phyloP scores from a whole-genome alignment of 2,797 vertebrate genomes.

The Perodicticus potto region DNA sequence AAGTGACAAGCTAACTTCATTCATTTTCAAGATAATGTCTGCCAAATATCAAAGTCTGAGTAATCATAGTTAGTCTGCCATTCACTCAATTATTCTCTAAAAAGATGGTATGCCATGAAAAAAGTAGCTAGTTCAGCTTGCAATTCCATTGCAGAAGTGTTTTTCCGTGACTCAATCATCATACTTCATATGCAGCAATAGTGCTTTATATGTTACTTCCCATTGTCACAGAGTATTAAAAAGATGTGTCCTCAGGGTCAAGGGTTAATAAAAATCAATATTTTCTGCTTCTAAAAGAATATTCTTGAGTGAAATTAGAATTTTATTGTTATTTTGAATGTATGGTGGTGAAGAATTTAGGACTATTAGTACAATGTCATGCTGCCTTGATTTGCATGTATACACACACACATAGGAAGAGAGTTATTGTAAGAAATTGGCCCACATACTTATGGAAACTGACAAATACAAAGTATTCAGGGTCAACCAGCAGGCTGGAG shows the following conservation, averaged over 20 bases:
- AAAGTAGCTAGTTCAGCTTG: not conserved
- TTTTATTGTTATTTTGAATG: not conserved
- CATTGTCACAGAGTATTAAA: too few species aligned
- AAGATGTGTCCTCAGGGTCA: not conserved
- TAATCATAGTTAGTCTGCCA: not conserved
- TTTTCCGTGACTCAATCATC: not conserved
- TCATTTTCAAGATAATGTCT: not conserved
- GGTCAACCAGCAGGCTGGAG: not conserved
- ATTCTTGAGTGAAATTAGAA: too few species aligned
- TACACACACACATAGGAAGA: not conserved
- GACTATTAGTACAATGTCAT: too few species aligned
- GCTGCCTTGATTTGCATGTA: too few species aligned
- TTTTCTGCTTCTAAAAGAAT: not conserved
- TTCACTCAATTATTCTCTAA: not conserved
- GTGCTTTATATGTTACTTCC: rapidly evolving
- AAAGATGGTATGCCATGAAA: not conserved
- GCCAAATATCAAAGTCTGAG: not conserved
- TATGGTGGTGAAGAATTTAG: not conserved
- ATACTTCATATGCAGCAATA: rapidly evolving
- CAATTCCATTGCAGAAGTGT: not conserved
- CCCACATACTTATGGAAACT: not conserved
- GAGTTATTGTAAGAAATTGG: not conserved
- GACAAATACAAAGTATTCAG: not conserved
- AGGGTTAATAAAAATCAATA: not conserved
- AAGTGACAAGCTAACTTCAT: not conserved